Conservation (phyloP, 2,797 vertebrate species). For the Okamejei kenojei region DNA sequence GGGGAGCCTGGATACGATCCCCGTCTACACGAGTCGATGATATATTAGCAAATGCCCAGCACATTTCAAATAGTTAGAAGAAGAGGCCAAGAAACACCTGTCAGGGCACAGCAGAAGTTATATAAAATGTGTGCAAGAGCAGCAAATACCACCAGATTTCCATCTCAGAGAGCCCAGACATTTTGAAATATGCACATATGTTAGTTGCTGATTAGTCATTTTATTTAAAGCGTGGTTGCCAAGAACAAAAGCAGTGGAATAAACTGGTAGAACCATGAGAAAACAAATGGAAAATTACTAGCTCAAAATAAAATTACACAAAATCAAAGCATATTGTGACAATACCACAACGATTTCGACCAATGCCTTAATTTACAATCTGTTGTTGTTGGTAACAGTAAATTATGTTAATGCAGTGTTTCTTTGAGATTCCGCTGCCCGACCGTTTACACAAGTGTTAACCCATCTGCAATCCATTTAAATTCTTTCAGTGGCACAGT, state of each 20-base stretch:
- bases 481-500: not conserved
- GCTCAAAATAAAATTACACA: not conserved
- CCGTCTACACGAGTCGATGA: not conserved
- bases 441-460: too few species aligned
- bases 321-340: not conserved
- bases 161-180: not conserved
- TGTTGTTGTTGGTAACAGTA: not conserved
- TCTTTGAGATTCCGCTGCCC: not conserved
- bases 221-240: not conserved
- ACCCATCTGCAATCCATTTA: not conserved
- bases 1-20: not conserved
- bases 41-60: not conserved
- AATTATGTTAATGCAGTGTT: not conserved
- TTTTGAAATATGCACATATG: conserved; percentile 21
- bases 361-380: not conserved
- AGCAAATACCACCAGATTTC: not conserved
- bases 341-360: not conserved
- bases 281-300: not conserved
- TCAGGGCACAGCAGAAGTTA: not conserved
- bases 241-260: not conserved
- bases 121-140: not conserved
- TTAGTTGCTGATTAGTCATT: conserved; percentile 15
- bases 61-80: not conserved
- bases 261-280: not conserved
- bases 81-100: not conserved